phyloP scores from a whole-genome alignment of 1,140 invertebrate species.

The Rhopalosiphum maidis region DNA sequence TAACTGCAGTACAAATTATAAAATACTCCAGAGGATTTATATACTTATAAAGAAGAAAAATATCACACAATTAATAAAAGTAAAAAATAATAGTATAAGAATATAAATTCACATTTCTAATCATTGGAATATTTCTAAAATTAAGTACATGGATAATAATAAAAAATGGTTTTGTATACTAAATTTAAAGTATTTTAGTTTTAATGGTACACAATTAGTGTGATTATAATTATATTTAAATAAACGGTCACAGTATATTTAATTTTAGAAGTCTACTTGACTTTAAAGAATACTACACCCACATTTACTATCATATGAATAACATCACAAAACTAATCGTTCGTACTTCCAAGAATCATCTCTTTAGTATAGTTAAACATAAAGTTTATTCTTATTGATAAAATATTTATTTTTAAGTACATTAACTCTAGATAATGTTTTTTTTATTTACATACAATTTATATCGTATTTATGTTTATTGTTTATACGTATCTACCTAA shows the following conservation, averaged over 20 bases:
- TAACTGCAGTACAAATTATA: neutral
- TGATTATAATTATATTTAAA: conserved; percentile 2
- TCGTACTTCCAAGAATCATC: conserved; percentile 10
- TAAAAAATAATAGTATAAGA: neutral
- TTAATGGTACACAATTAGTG: neutral
- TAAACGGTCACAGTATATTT: neutral
- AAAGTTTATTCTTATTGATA: neutral
- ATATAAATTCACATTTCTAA: neutral
- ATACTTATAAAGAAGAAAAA: neutral
- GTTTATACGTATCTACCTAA: neutral
- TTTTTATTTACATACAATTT: neutral
- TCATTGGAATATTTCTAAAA: neutral
- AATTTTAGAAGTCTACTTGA: neutral
- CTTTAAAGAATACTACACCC: conserved; percentile 12
- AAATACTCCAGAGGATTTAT: neutral
- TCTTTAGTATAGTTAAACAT: neutral
- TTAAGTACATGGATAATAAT: neutral
- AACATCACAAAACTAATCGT: conserved; percentile 7
- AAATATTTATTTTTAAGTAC: conserved; percentile 7
- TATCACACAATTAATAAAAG: neutral
- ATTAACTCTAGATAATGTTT: neutral
- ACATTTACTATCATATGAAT: too few species aligned
- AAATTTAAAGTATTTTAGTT: neutral
- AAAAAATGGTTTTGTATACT: neutral
- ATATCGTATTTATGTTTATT: neutral